Conservation (phyloP, 2,797 vertebrate genomes). For the Prunella strophiata region DNA sequence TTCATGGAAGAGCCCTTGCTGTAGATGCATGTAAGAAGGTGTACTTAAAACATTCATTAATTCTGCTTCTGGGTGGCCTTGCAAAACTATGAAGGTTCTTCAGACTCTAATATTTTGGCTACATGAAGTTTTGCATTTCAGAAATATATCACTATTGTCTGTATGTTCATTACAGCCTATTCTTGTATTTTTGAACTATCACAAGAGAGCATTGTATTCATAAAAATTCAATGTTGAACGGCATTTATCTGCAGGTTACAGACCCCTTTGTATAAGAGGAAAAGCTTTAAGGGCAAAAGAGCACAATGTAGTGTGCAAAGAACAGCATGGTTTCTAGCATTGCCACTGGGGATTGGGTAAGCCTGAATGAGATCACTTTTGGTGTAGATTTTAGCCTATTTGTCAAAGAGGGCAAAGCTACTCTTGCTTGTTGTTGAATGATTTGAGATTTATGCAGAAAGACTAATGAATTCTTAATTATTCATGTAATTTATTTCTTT, state of each 20-base stretch:
- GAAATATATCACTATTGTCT: not conserved
- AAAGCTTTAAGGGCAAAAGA: not conserved
- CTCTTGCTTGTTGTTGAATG: not conserved
- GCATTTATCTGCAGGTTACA: not conserved
- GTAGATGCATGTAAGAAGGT: conserved; percentile 24
- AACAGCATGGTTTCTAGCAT: not conserved
- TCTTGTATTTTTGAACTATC: not conserved
- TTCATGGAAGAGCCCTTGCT: not conserved
- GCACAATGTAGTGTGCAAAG: not conserved
- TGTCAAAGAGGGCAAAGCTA: not conserved
- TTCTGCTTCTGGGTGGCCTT: conserved; percentile 48
- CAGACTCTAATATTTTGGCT: not conserved
- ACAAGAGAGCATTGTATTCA: not conserved
- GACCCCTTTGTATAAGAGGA: not conserved
- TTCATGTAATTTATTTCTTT: not conserved
- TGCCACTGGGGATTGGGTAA: not conserved
- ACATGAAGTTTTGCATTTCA: not conserved
- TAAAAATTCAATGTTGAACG: not conserved
- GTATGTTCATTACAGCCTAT: not conserved
- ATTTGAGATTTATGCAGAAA: not conserved
- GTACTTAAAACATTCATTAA: conserved; percentile 5
- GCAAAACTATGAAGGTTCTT: not conserved
- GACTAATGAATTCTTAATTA: not conserved
- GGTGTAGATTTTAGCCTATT: not conserved
- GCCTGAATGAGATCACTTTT: not conserved